Conservation (phyloP, 2,797 vertebrate genomes). For the Sebastes nivosus region DNA sequence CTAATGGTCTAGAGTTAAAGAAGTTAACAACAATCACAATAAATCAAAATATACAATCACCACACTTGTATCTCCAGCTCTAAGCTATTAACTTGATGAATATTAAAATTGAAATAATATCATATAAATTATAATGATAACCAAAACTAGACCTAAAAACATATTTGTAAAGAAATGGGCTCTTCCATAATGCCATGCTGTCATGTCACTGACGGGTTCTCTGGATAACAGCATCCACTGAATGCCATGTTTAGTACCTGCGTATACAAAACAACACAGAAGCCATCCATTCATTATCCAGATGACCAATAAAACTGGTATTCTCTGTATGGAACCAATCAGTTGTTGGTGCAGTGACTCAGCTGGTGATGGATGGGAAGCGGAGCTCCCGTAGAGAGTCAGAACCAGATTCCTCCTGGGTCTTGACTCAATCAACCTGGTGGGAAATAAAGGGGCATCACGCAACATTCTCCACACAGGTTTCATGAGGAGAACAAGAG, state of each 20-base stretch:
- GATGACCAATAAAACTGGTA: slow-evolving; percentile 15
- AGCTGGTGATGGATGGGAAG: slow-evolving; percentile 2
- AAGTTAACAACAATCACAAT: too few relatives aligned
- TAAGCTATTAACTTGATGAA: not conserved
- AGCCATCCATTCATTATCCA: slow-evolving; percentile 14
- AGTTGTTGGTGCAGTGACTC: slow-evolving; percentile 19
- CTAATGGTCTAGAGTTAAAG: too few relatives aligned
- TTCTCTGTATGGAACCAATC: slow-evolving; percentile 39
- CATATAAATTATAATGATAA: not conserved
- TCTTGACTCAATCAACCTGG: slow-evolving; percentile 56
- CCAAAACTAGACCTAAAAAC: not conserved
- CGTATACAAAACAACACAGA: not conserved
- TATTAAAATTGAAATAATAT: not conserved
- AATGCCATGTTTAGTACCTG: not conserved
- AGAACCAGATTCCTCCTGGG: slow-evolving; percentile 32
- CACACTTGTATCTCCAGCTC: not conserved
- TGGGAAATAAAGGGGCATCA: slow-evolving; percentile 48
- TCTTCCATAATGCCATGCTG: not conserved
- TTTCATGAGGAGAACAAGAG: slow-evolving; percentile 39
- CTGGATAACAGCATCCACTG: not conserved
- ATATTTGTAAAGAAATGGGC: not conserved
- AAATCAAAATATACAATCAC: too few relatives aligned
- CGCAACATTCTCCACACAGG: slow-evolving; percentile 33
- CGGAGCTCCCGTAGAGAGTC: slow-evolving; percentile 27
- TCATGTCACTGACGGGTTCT: not conserved